A percentile compares a stretch with the other conserved stretches of the same genome.
These are phyloP conservation scores for Harpalus rufipes DNA, from an alignment of 2,888 invertebrate genomes.

Conservation along the genomic window DNA sequence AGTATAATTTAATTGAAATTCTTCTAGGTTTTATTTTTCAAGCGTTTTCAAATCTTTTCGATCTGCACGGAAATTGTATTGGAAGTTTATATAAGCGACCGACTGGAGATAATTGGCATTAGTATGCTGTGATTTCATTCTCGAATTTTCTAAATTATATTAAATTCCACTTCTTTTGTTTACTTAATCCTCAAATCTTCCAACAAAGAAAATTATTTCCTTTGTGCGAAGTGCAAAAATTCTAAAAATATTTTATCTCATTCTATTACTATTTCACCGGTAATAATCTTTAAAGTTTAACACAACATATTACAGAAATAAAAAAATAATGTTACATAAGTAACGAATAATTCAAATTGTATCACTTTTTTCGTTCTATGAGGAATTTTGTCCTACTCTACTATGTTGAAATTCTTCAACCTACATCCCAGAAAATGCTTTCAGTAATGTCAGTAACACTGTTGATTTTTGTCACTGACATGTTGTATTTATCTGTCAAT, in stretches of 20 bases:
- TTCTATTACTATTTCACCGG: neutral
- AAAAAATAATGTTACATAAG: no score
- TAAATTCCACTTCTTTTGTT: slow-evolving; percentile 40
- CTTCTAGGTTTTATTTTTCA: slow-evolving; percentile 39
- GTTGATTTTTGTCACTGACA: no score
- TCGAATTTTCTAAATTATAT: slow-evolving; percentile 26
- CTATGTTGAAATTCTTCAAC: no score
- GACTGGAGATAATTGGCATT: slow-evolving; percentile 42
- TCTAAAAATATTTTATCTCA: neutral
- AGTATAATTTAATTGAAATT: slow-evolving; percentile 52
- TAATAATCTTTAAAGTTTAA: neutral
- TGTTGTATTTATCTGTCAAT: no score
- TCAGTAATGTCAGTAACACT: no score
- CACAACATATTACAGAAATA: neutral
- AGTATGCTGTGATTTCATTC: slow-evolving; percentile 43
- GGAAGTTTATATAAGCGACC: slow-evolving; percentile 35
- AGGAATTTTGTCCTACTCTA: no score
- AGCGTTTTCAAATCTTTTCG: slow-evolving; percentile 32
- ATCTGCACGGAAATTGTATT: slow-evolving; percentile 38
- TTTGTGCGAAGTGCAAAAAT: slow-evolving; percentile 4
- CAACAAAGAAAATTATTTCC: neutral
- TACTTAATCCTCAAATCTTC: slow-evolving; percentile 16
- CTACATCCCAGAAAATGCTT: no score
- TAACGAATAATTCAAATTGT: no score
- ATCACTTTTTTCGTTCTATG: no score